These are phyloP conservation scores for Triplophysa bombifrons DNA, from an alignment of 2,797 vertebrate species.

Conservation along the genomic window DNA sequence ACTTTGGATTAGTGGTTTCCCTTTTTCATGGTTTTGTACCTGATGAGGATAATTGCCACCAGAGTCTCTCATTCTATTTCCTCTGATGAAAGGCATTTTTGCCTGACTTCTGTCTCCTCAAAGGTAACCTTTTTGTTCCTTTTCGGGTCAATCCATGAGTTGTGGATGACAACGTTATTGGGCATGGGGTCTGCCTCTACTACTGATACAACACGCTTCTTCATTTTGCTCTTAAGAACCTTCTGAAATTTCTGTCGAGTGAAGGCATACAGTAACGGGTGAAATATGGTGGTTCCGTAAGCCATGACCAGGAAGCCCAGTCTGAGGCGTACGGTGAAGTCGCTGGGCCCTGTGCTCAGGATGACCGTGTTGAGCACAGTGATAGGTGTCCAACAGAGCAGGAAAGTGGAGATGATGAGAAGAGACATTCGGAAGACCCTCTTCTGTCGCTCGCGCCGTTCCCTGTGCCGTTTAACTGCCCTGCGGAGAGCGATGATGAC, in stretches of 20 bases:
- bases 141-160: constrained; percentile 91
- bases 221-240: constrained; percentile 95
- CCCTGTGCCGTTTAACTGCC: constrained; percentile 94
- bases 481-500: constrained; percentile 94
- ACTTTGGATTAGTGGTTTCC: constrained; percentile 45
- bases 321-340: constrained; percentile 91
- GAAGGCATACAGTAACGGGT: constrained; percentile 97
- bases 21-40: constrained; percentile 48
- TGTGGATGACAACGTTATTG: constrained; percentile 90
- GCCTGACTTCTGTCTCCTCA: constrained; percentile 84
- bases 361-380: constrained; percentile 94
- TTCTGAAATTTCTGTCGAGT: constrained; percentile 97
- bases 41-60: constrained; percentile 29
- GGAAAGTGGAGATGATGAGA: constrained; percentile 95
- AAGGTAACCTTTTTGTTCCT: constrained; percentile 90
- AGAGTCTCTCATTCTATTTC: constrained; percentile 57
- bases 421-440: constrained; percentile 96
- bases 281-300: constrained; percentile 96
- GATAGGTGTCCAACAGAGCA: constrained; percentile 98
- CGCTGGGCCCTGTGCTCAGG: constrained; percentile 90
- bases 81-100: constrained; percentile 83
- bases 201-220: constrained; percentile 91
- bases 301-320: constrained; percentile 97
- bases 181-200: constrained; percentile 89
- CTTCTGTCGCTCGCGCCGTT: constrained; percentile 92